Percentiles rank a stretch among this genome's conserved stretches.
Evolutionary conservation across 2,888 invertebrate genomes (phyloP).

Genomic region (Agrotis segetum): DNA sequence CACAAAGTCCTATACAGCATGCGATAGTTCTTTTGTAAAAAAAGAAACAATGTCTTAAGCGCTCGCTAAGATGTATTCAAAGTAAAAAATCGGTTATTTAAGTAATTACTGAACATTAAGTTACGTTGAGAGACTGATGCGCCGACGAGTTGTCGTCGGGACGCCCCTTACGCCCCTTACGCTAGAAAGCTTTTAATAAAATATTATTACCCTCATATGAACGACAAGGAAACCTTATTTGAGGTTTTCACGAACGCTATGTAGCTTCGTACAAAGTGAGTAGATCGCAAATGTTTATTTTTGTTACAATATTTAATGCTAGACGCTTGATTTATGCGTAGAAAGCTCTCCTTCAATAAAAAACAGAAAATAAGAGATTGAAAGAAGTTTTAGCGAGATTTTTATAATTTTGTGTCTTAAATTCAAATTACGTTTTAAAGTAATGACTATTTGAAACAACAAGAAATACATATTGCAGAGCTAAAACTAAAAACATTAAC

Average conservation of each 20-base stretch:
- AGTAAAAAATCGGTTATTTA: conserved; percentile 29
- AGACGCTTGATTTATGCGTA: conserved; percentile 15
- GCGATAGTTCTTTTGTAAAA: too few relatives aligned
- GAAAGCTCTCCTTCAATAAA: not conserved
- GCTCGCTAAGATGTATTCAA: too few relatives aligned
- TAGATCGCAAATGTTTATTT: conserved; percentile 56
- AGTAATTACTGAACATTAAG: conserved; percentile 59
- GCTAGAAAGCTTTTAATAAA: conserved; percentile 78
- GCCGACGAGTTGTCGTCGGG: conserved; percentile 41
- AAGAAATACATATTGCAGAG: too few relatives aligned
- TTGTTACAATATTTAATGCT: conserved; percentile 38
- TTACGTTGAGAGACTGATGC: conserved; percentile 54
- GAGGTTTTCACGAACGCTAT: conserved; percentile 57
- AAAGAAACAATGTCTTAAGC: not conserved
- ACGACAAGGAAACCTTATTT: conserved; percentile 75
- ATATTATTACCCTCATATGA: conserved; percentile 73
- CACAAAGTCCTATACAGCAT: too few relatives aligned
- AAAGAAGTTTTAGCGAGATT: not conserved
- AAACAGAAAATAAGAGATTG: too few relatives aligned
- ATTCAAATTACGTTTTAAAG: not conserved
- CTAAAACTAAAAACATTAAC: too few relatives aligned
- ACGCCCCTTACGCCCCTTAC: conserved; percentile 61
- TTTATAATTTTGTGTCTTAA: not conserved
- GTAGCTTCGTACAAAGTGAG: conserved; percentile 36
- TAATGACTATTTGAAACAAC: not conserved